Base-by-base conservation (phyloP, 2,888 invertebrate genomes). In the Scaptomyza reducta region DNA sequence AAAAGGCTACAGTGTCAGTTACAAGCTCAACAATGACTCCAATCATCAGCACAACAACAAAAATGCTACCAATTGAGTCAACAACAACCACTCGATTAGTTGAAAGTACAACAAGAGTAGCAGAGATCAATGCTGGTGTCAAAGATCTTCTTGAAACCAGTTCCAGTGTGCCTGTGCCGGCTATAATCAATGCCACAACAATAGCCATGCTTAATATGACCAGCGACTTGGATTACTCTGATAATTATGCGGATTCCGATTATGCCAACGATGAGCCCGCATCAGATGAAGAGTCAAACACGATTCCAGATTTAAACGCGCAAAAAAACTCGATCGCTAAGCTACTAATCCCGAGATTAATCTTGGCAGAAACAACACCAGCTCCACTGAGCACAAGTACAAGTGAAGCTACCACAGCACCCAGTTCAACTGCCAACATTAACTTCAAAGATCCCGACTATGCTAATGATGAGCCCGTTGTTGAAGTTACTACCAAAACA, bases 201-300 rank as follows among this genome's bases (percentile, higher is more conserved):
- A 11, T 22, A 22, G 5, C 42, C 1, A 31, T 31, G 5, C 13
- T 22, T 22, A 59, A 50, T 18, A 9, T 1, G 3, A 57, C 41
- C 6, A 35, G 5, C 1, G 41, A 63, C 6, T n/a, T 25, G 3
- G 70, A 81, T 29, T 64, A 61, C 14, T 46, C 33, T 1, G 80
- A 76, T 3, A 77, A 78, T 31, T 67, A 62, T 54, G 59, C 46
- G n/a, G 73, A 77, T 10, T 58, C 53, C 3, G 84, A 82, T 18
- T 84, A 84, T 56, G 63, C 60, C 14, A 81, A 81, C 11, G 84
- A 82, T 46, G 76, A 80, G 44, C 55, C 79, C 0, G 25, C 9
- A 0, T 18, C 38, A 1, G 61, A 50, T 7, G 61, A 80, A 38
- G 45, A 55, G 10, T 25, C 58, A 2, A 46, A 7, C 0, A 22